Percentiles rank a stretch among this genome's conserved stretches.
phyloP scores from a whole-genome alignment of 2,797 vertebrate species.

The Chromis chromis region DNA sequence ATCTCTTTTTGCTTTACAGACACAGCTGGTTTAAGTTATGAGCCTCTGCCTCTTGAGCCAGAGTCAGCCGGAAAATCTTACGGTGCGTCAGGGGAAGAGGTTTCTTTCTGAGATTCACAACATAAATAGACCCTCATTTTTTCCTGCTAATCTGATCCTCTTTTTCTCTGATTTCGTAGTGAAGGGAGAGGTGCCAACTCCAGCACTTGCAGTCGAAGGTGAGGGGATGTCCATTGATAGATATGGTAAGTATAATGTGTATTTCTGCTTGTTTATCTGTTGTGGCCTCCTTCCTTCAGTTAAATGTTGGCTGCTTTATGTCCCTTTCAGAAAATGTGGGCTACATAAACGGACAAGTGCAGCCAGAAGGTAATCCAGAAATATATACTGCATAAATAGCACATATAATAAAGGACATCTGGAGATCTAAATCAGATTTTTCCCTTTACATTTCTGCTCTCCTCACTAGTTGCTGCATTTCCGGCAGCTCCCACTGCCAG shows the following conservation, averaged over 20 bases:
- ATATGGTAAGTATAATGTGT: slow-evolving; percentile 53
- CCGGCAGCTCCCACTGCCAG: slow-evolving; percentile 55
- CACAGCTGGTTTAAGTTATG: slow-evolving; percentile 56
- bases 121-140: not conserved
- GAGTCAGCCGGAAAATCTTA: slow-evolving; percentile 65
- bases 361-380: slow-evolving; percentile 76
- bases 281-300: not conserved
- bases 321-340: slow-evolving; percentile 68
- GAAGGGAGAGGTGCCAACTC: slow-evolving; percentile 59
- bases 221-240: slow-evolving; percentile 50
- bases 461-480: slow-evolving; percentile 57
- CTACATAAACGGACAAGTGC: slow-evolving; percentile 78
- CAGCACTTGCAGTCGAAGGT: slow-evolving; percentile 38
- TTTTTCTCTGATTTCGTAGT: slow-evolving; percentile 42
- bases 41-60: slow-evolving; percentile 58
- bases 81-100: slow-evolving; percentile 35
- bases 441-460: not conserved
- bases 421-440: not conserved
- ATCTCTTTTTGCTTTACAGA: slow-evolving; percentile 28
- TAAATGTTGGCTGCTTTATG: slow-evolving; percentile 11
- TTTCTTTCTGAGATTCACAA: not conserved
- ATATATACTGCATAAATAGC: not conserved
- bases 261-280: not conserved
- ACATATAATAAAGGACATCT: not conserved
- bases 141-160: not conserved